These are phyloP conservation scores for Setophaga petechia DNA, from an alignment of 2,113 vertebrate species.

Conservation along the genomic window DNA sequence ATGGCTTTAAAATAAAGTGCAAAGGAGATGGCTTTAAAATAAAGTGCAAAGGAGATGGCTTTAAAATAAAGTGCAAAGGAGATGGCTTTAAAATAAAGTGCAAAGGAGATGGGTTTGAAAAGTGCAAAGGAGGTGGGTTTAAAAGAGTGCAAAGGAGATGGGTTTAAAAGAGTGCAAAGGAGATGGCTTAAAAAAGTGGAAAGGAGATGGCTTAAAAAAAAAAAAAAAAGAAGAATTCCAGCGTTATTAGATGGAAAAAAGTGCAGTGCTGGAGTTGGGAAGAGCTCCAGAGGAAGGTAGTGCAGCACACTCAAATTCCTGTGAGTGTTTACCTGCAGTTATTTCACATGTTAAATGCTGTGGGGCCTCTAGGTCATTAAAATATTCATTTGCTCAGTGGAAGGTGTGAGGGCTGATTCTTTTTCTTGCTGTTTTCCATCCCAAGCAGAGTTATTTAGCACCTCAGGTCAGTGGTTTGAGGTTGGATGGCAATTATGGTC, in stretches of 20 bases:
- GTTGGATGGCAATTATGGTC: not conserved
- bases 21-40: no score
- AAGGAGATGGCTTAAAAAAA: no score
- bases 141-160: no score
- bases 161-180: no score
- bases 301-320: not conserved
- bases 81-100: no score
- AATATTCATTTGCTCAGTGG: not conserved
- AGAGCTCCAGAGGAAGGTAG: not conserved
- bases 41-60: no score
- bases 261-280: not conserved
- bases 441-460: not conserved
- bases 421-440: not conserved
- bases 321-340: not conserved
- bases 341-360: not conserved
- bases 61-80: no score
- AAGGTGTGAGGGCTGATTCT: not conserved
- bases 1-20: not conserved
- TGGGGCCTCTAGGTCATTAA: not conserved
- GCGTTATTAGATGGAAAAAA: not conserved
- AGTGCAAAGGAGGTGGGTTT: no score
- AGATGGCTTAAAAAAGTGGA: no score
- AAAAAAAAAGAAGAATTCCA: not conserved
- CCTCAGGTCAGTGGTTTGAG: not conserved
- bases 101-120: not conserved